Evolutionary conservation across 2,888 invertebrate species (phyloP).

Genomic region (Camponotus fellah): DNA sequence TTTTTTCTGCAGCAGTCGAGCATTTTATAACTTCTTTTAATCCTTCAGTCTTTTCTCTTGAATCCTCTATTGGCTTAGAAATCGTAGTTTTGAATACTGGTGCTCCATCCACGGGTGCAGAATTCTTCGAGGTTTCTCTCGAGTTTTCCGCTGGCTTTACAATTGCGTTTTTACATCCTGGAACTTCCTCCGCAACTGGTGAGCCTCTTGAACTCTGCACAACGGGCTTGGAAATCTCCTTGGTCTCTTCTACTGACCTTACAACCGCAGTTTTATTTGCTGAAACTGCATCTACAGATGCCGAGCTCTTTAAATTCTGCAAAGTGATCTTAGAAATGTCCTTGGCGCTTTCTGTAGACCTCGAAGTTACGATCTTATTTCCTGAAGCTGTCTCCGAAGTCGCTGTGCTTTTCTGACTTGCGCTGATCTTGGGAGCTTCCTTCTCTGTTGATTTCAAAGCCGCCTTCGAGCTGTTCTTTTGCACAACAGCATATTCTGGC

Average conservation of each 20-base stretch:
- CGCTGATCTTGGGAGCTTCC: constrained; percentile 3
- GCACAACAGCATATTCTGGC: constrained; percentile 84
- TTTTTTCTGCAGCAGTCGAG: neutral
- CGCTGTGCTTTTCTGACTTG: neutral
- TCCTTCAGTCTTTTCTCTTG: neutral
- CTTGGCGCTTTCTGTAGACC: constrained; percentile 60
- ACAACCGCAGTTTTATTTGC: neutral
- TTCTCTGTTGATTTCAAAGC: constrained; percentile 61
- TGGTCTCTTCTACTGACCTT: constrained; percentile 2
- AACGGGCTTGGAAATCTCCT: constrained; percentile 36
- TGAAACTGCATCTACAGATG: constrained; percentile 43
- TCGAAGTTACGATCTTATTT: constrained; percentile 43
- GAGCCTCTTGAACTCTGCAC: constrained; percentile 55
- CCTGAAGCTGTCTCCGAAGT: neutral
- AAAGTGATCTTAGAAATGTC: constrained; percentile 32
- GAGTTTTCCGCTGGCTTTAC: constrained; percentile 1
- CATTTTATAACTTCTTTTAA: neutral
- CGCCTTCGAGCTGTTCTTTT: constrained; percentile 77
- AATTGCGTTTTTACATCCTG: neutral
- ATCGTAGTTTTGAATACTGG: constrained; percentile 18
- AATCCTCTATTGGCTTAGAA: constrained; percentile 4
- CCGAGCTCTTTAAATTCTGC: constrained; percentile 53
- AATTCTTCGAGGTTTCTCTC: constrained; percentile 40
- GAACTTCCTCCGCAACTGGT: constrained; percentile 45
- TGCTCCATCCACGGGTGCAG: constrained; percentile 52